These are phyloP conservation scores for Tadarida brasiliensis DNA, from an alignment of 2,797 vertebrate species.

Conservation along the genomic window DNA sequence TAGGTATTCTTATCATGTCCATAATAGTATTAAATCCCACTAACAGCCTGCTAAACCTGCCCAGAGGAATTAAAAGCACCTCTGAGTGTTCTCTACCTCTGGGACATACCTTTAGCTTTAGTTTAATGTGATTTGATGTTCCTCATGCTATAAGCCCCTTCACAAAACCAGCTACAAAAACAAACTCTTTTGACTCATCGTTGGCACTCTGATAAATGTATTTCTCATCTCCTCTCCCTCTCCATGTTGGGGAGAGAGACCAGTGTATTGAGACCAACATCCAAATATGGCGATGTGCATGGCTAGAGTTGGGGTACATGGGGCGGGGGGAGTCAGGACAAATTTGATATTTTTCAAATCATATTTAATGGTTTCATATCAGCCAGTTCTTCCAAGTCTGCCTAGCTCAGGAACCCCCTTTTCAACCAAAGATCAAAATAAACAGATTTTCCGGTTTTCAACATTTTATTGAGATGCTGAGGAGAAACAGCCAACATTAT, in stretches of 20 bases:
- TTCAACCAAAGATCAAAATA: slow-evolving; percentile 21
- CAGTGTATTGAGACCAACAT: not conserved
- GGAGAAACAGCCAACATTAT: slow-evolving; percentile 79
- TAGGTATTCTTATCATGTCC: not conserved
- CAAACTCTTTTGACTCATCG: not conserved
- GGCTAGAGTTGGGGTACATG: not conserved
- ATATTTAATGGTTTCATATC: not conserved
- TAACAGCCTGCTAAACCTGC: not conserved
- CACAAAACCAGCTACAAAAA: not conserved
- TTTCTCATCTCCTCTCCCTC: not conserved
- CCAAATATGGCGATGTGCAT: not conserved
- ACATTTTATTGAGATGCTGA: slow-evolving; percentile 80
- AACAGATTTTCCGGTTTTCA: slow-evolving; percentile 57
- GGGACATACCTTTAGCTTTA: not conserved
- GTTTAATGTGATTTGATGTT: not conserved
- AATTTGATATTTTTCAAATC: not conserved
- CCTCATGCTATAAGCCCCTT: not conserved
- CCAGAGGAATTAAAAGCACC: not conserved
- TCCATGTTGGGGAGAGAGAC: not conserved
- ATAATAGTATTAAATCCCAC: not conserved
- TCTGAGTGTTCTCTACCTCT: not conserved
- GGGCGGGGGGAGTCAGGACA: not conserved
- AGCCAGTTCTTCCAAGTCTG: not conserved
- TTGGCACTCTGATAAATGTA: not conserved
- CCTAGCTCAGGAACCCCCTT: not conserved